Percentiles rank a stretch among this genome's conserved stretches.
Conservation (phyloP, 2,888 invertebrate species). For the Amblyjoppa fuscipennis region DNA sequence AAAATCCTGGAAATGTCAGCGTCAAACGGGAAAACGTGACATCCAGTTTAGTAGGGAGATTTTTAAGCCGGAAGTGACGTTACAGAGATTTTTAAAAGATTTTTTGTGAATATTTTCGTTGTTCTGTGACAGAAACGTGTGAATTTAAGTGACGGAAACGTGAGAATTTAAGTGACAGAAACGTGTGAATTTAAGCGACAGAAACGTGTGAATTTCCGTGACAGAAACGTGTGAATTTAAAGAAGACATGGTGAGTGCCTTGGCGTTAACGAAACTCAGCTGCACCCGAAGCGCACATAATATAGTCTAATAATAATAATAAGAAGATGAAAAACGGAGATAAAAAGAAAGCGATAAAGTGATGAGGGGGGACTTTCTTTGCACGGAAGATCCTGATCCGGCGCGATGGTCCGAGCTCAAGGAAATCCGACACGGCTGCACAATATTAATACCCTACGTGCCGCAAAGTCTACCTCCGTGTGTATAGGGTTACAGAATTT, state of each 20-base stretch:
- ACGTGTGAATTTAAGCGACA: neutral
- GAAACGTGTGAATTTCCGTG: neutral
- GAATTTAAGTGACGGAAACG: neutral
- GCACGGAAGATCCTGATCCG: slow-evolving; percentile 21
- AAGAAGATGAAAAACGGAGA: slow-evolving; percentile 22
- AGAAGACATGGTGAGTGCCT: neutral
- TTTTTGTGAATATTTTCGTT: too few relatives aligned
- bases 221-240: neutral
- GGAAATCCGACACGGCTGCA: slow-evolving; percentile 77
- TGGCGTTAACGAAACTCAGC: neutral
- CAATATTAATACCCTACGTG: slow-evolving; percentile 30
- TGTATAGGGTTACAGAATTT: slow-evolving; percentile 66
- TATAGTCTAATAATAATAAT: slow-evolving; percentile 30
- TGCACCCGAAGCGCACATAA: neutral
- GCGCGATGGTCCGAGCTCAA: slow-evolving; percentile 39
- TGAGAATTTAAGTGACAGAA: neutral
- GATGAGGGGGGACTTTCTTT: slow-evolving; percentile 9
- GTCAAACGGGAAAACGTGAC: too few relatives aligned
- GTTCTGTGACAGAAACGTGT: neutral
- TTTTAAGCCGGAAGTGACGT: too few relatives aligned
- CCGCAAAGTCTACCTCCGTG: slow-evolving; percentile 55
- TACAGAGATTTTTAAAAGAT: too few relatives aligned
- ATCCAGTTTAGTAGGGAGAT: too few relatives aligned
- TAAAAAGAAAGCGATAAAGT: slow-evolving; percentile 5
- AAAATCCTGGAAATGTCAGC: too few relatives aligned